A percentile compares a stretch with the other conserved stretches of the same genome.
phyloP scores from a whole-genome alignment of 2,797 vertebrate genomes.

The Pangasius sanitwongsei region DNA sequence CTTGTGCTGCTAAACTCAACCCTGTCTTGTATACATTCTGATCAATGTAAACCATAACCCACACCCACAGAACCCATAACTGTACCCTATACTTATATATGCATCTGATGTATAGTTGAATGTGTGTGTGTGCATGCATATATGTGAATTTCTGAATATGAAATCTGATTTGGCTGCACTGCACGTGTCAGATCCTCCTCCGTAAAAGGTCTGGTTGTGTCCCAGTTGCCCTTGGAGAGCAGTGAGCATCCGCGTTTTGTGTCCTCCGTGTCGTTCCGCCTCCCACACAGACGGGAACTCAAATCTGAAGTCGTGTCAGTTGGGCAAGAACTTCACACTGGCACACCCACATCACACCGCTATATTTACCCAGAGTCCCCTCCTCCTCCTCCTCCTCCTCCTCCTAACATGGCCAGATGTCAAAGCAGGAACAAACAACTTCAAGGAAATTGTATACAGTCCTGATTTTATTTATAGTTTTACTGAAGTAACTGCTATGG shows the following conservation, averaged over 20 bases:
- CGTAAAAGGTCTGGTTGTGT: conserved; percentile 35
- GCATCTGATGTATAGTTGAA: neutral
- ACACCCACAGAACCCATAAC: too few species aligned
- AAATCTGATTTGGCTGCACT: neutral
- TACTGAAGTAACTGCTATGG: neutral
- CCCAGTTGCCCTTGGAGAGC: conserved; percentile 24
- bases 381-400: neutral
- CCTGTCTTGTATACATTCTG: neutral
- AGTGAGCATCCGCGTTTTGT: conserved; percentile 17
- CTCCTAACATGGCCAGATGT: conserved; percentile 18
- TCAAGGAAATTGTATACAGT: neutral
- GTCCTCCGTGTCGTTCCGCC: conserved; percentile 23
- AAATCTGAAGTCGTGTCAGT: conserved; percentile 43
- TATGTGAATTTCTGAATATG: conserved; percentile 1
- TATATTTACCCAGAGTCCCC: conserved; percentile 43
- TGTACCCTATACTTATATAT: neutral
- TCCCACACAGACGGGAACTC: conserved; percentile 39
- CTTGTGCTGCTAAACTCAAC: neutral
- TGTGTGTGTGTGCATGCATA: neutral
- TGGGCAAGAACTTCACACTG: conserved; percentile 33
- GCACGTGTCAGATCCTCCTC: conserved; percentile 40
- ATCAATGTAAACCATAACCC: neutral
- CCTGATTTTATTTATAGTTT: neutral
- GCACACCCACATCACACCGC: conserved; percentile 37
- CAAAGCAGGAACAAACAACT: conserved; percentile 29